Conservation (phyloP, 2,888 invertebrate genomes). For the Tipula vernalis region DNA sequence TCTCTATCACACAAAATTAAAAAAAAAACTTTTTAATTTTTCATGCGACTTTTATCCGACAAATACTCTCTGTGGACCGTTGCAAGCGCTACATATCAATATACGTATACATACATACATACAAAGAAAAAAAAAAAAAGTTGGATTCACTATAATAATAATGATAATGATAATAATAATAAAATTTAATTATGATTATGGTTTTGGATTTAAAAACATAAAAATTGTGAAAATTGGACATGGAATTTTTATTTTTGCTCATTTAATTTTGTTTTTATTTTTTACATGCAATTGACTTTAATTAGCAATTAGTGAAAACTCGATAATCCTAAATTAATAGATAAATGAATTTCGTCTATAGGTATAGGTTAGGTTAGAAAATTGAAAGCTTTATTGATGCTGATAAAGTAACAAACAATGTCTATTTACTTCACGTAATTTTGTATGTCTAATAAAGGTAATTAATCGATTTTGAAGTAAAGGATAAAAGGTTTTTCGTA, state of each 20-base stretch:
- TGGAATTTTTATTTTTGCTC: neutral
- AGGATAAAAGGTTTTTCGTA: too few species aligned
- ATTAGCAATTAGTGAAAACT: neutral
- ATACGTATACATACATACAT: neutral
- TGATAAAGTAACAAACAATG: too few species aligned
- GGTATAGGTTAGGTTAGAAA: too few species aligned
- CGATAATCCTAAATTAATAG: neutral
- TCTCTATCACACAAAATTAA: neutral
- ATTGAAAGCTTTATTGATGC: too few species aligned
- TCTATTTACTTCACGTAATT: too few species aligned
- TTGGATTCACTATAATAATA: neutral
- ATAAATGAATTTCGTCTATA: neutral
- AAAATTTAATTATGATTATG: constrained; percentile 4
- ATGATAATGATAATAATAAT: neutral
- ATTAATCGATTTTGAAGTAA: too few species aligned
- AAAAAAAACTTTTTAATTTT: neutral
- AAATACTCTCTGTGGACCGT: neutral
- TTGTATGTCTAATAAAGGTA: too few species aligned
- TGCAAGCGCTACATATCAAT: neutral
- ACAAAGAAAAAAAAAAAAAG: neutral
- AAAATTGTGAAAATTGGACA: neutral
- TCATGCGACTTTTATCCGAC: neutral
- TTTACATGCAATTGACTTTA: neutral
- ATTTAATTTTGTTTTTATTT: neutral
- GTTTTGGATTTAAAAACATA: neutral